phyloP scores from a whole-genome alignment of 1,140 invertebrate genomes.

The Xylocopa sonorina region DNA sequence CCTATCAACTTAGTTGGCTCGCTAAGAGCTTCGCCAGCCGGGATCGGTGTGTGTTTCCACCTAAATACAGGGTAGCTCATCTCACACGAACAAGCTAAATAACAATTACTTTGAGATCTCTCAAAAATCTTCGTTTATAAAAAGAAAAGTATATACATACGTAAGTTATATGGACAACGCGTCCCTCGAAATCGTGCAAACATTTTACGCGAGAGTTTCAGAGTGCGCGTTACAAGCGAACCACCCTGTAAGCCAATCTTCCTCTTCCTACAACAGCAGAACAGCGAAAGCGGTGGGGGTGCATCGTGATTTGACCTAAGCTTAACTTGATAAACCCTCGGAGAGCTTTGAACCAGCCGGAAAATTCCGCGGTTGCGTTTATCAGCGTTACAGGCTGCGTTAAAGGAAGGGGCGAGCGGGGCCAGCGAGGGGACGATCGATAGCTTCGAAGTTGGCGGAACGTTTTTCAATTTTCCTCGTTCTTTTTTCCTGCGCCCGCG shows the following conservation, averaged over 20 bases:
- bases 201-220: too few species aligned
- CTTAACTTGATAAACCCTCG: slow-evolving; percentile 63
- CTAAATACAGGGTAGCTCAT: too few species aligned
- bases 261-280: not conserved
- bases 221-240: too few species aligned
- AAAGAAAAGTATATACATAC: too few species aligned
- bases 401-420: not conserved
- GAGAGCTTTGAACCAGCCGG: not conserved
- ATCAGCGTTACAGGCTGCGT: slow-evolving; percentile 8
- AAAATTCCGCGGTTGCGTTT: slow-evolving; percentile 39
- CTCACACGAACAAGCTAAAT: too few species aligned
- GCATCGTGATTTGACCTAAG: slow-evolving; percentile 53
- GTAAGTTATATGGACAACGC: too few species aligned
- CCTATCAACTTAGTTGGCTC: slow-evolving; percentile 51
- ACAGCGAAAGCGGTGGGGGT: not conserved
- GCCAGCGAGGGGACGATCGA: slow-evolving; percentile 11
- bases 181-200: too few species aligned
- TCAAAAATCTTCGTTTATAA: too few species aligned
- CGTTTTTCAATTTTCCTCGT: not conserved
- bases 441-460: not conserved
- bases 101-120: too few species aligned
- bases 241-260: too few species aligned
- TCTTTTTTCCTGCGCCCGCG: too few species aligned
- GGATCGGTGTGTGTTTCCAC: slow-evolving; percentile 58
- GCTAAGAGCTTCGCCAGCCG: slow-evolving; percentile 33